A percentile compares a stretch with the other conserved stretches of the same genome.
Evolutionary conservation across 2,888 invertebrate species (phyloP).

Genomic region (Pyrrhosoma nymphula): DNA sequence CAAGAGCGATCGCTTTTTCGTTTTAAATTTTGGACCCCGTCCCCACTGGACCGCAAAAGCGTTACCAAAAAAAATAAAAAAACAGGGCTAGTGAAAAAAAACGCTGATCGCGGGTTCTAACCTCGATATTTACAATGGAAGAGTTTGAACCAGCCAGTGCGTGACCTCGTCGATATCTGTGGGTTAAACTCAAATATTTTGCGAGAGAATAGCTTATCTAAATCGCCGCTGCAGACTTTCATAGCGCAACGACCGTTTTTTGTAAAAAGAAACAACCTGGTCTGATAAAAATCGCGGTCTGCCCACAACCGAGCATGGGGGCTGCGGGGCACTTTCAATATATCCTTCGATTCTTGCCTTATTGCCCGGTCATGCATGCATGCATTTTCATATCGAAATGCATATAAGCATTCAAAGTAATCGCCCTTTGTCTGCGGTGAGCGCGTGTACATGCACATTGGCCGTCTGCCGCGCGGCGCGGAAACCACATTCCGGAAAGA

Average conservation of each 20-base stretch:
- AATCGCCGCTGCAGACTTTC: slow-evolving; percentile 20
- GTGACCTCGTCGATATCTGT: slow-evolving; percentile 22
- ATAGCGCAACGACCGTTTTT: neutral
- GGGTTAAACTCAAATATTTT: neutral
- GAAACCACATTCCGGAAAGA: neutral
- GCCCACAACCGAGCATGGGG: neutral
- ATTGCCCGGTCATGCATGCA: slow-evolving; percentile 16
- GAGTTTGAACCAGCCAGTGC: neutral
- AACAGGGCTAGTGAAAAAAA: too few species aligned
- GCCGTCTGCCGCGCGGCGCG: neutral
- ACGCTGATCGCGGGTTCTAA: neutral
- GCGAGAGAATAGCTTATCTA: slow-evolving; percentile 7
- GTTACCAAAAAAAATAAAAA: too few species aligned
- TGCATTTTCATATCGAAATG: slow-evolving; percentile 30
- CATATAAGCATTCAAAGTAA: neutral
- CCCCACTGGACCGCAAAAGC: too few species aligned
- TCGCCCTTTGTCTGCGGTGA: slow-evolving; percentile 25
- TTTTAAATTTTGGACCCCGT: neutral
- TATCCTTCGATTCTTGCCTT: neutral
- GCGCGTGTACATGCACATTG: neutral
- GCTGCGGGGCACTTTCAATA: neutral
- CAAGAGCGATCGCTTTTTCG: neutral
- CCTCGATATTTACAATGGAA: neutral
- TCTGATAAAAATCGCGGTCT: neutral
- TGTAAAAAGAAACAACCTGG: neutral